phyloP scores from a whole-genome alignment of 2,888 invertebrate species.

The Ctenicera cuprea region DNA sequence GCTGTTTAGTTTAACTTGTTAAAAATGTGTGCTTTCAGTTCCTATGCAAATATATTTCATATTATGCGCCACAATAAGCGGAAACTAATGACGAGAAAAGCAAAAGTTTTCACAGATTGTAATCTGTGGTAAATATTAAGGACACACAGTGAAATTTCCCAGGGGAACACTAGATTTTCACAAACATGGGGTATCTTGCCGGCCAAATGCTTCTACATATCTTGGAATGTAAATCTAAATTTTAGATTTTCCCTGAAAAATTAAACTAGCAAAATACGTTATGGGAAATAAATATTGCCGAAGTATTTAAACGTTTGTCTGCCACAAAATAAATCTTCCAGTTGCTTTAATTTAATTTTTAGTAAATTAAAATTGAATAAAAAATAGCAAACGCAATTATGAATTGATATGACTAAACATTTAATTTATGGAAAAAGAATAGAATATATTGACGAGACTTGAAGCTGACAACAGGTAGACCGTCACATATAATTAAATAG shows the following conservation, averaged over 20 bases:
- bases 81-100: constrained; percentile 12
- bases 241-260: constrained; percentile 22
- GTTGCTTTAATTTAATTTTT: no score
- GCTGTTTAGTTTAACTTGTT: no score
- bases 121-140: constrained; percentile 33
- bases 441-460: no score
- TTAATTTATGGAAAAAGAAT: no score
- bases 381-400: no score
- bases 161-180: constrained; percentile 22
- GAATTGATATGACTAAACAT: no score
- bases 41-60: no score
- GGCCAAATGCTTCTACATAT: constrained; percentile 28
- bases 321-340: no score
- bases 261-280: constrained; percentile 10
- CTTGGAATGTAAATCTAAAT: constrained; percentile 28
- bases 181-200: constrained; percentile 16
- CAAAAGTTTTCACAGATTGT: constrained; percentile 26
- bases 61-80: constrained; percentile 5
- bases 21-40: no score
- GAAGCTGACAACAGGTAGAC: no score
- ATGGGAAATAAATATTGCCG: background rate
- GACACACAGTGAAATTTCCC: constrained; percentile 36
- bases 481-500: no score
- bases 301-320: constrained; percentile 1
- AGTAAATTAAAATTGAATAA: no score